phyloP scores from a whole-genome alignment of 2,888 invertebrate genomes.

The Ennomos quercinarius region DNA sequence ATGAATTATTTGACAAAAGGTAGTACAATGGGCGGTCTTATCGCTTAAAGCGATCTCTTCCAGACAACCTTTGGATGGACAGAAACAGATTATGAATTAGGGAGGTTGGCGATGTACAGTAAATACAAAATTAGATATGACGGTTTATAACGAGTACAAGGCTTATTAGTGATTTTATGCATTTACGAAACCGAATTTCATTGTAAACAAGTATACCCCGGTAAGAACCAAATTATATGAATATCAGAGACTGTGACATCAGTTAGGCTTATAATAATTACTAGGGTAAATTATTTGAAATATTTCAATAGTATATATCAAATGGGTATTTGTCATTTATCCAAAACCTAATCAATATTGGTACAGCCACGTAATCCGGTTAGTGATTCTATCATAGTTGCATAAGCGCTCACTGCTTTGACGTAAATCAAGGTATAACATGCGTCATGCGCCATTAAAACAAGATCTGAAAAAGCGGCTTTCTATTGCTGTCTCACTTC shows the following conservation, averaged over 20 bases:
- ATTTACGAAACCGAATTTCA: slow-evolving; percentile 6
- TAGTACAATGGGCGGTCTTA: too few relatives aligned
- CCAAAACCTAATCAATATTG: slow-evolving; percentile 23
- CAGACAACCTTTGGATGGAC: too few relatives aligned
- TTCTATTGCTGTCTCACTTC: too few relatives aligned
- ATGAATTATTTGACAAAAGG: too few relatives aligned
- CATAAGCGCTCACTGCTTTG: slow-evolving; percentile 14
- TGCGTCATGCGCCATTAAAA: too few relatives aligned
- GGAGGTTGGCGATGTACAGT: too few relatives aligned
- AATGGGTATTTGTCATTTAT: slow-evolving; percentile 34
- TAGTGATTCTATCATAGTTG: slow-evolving; percentile 19
- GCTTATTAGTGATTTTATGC: slow-evolving; percentile 1
- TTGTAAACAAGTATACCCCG: slow-evolving; percentile 25
- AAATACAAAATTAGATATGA: too few relatives aligned
- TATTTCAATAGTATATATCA: slow-evolving; percentile 41
- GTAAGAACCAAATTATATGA: slow-evolving; percentile 16
- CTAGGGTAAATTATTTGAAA: slow-evolving; percentile 48
- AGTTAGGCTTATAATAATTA: slow-evolving; percentile 44
- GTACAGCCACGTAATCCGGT: slow-evolving; percentile 22
- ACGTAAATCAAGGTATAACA: slow-evolving; percentile 9
- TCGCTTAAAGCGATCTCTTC: too few relatives aligned
- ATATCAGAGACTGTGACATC: slow-evolving; percentile 49
- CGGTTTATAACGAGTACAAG: too few relatives aligned
- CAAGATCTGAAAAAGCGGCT: too few relatives aligned
- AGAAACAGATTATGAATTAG: too few relatives aligned